Conservation (phyloP, 2,888 invertebrate species). For the Xestoiulus laeticollis region DNA sequence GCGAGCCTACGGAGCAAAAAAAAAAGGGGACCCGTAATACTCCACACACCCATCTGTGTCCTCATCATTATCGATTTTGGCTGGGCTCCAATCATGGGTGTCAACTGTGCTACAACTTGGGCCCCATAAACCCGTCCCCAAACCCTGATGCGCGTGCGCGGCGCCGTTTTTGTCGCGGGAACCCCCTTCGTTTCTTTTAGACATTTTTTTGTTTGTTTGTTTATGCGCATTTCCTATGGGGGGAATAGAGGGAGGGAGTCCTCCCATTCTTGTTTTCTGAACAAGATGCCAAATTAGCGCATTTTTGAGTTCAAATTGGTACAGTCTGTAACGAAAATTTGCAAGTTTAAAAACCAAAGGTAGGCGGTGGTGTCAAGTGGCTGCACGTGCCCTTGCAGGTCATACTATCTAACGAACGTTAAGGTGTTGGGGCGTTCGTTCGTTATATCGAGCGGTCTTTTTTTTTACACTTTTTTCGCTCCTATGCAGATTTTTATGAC, state of each 20-base stretch:
- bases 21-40: constrained; percentile 19
- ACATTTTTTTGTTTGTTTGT: constrained; percentile 17
- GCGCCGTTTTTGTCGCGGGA: constrained; percentile 14
- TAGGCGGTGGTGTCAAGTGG: too few species aligned
- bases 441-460: too few species aligned
- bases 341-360: too few species aligned
- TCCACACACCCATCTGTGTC: constrained; percentile 45
- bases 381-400: too few species aligned
- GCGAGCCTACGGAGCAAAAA: constrained; percentile 14
- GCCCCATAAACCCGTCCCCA: constrained; percentile 31
- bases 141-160: neutral
- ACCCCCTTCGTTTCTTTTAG: constrained; percentile 26
- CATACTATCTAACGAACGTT: too few species aligned
- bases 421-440: too few species aligned
- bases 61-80: constrained; percentile 47
- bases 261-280: constrained; percentile 2
- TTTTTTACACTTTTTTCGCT: too few species aligned
- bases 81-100: constrained; percentile 50
- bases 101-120: constrained; percentile 46
- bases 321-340: neutral
- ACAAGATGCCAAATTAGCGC: neutral
- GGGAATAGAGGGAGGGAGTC: neutral
- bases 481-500: too few species aligned
- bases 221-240: neutral
- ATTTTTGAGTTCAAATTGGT: constrained; percentile 16